These are phyloP conservation scores for Crotophaga sulcirostris DNA, from an alignment of 2,113 vertebrate genomes.

Conservation along the genomic window DNA sequence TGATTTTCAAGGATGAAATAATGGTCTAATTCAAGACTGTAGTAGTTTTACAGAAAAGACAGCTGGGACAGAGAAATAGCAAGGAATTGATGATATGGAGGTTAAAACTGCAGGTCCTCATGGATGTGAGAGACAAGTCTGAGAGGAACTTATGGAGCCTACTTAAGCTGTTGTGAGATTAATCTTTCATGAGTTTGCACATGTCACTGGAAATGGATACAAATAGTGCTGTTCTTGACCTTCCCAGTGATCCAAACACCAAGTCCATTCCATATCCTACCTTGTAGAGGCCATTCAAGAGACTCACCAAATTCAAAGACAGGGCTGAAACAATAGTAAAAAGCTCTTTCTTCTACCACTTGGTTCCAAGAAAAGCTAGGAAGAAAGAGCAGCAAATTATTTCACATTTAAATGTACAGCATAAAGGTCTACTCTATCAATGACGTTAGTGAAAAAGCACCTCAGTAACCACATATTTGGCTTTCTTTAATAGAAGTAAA, in stretches of 20 bases:
- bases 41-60: conserved; percentile 14
- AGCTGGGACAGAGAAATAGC: background rate
- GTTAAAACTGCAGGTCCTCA: conserved; percentile 20
- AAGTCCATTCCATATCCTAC: background rate
- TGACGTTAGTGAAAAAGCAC: background rate
- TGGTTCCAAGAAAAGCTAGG: background rate
- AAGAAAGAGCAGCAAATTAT: background rate
- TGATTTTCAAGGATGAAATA: conserved; percentile 66
- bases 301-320: background rate
- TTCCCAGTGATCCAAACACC: background rate
- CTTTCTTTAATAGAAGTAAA: background rate
- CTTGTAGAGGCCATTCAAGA: background rate
- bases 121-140: background rate
- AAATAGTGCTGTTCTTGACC: background rate
- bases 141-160: background rate
- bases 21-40: conserved; percentile 20
- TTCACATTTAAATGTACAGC: background rate
- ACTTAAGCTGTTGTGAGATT: background rate
- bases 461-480: background rate
- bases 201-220: background rate
- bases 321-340: background rate
- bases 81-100: background rate
- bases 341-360: background rate
- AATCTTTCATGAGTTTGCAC: background rate
- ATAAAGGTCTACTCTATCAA: background rate